Evolutionary conservation across 2,888 invertebrate species (phyloP).

Genomic region (Uloborus plumipes): DNA sequence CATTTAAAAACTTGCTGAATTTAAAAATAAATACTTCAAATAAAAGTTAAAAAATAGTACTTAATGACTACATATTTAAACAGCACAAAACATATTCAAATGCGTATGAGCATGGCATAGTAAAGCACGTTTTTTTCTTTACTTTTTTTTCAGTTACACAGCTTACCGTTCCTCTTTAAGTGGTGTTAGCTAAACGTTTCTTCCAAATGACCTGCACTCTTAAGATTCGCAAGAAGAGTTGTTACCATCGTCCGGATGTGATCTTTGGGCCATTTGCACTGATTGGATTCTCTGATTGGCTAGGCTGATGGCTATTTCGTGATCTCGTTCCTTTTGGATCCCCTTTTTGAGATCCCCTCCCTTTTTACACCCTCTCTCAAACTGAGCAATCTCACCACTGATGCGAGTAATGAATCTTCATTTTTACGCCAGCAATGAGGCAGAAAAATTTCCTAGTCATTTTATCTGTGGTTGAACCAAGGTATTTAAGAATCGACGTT

Average conservation of each 20-base stretch:
- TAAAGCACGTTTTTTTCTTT: too few species aligned
- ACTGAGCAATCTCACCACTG: slow-evolving; percentile 29
- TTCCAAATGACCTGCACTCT: slow-evolving; percentile 58
- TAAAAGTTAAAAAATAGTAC: too few species aligned
- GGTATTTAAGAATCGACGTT: too few species aligned
- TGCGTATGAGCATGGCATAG: too few species aligned
- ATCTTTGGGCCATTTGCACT: slow-evolving; percentile 60
- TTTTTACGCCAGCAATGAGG: slow-evolving; percentile 25
- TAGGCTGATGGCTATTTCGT: slow-evolving; percentile 54
- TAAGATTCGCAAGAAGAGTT: slow-evolving; percentile 55
- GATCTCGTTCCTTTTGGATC: slow-evolving; percentile 36
- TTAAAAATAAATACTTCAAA: too few species aligned
- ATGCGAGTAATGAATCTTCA: slow-evolving; percentile 56
- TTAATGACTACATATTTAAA: too few species aligned
- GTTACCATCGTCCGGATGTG: slow-evolving; percentile 46
- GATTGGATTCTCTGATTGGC: slow-evolving; percentile 63
- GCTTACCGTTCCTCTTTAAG: slow-evolving; percentile 45
- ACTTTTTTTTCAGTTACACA: too few species aligned
- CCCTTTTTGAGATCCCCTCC: slow-evolving; percentile 1
- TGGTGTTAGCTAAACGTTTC: slow-evolving; percentile 61
- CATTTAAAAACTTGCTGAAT: too few species aligned
- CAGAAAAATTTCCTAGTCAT: slow-evolving; percentile 16
- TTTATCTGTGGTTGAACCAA: slow-evolving; percentile 25
- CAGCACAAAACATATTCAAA: too few species aligned
- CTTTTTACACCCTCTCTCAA: slow-evolving; percentile 16